These are phyloP conservation scores for Esperia sulphurella DNA, from an alignment of 2,888 invertebrate species.

Conservation along the genomic window DNA sequence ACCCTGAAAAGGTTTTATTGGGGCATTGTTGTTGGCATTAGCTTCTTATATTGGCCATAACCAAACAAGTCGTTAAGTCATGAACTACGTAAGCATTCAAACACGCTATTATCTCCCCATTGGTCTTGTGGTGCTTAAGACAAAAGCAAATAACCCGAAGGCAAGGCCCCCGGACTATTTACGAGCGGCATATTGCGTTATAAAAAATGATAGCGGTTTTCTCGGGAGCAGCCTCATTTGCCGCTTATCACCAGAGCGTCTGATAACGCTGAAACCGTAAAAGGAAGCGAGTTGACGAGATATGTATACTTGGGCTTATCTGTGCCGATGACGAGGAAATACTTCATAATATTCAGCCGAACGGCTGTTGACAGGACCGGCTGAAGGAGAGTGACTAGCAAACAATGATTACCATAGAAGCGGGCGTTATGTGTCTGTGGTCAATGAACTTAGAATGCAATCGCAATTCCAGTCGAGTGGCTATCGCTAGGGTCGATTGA, in stretches of 20 bases:
- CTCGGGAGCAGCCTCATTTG: slow-evolving; percentile 51
- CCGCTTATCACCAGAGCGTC: slow-evolving; percentile 47
- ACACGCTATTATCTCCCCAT: slow-evolving; percentile 15
- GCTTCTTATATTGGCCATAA: neutral
- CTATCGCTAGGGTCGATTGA: too few species aligned
- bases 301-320: slow-evolving; percentile 48
- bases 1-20: too few species aligned
- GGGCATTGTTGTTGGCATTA: too few species aligned
- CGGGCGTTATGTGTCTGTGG: too few species aligned
- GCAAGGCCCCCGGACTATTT: slow-evolving; percentile 45
- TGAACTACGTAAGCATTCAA: slow-evolving; percentile 25
- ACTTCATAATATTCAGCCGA: slow-evolving; percentile 35
- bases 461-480: too few species aligned
- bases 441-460: too few species aligned
- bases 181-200: slow-evolving; percentile 58
- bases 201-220: slow-evolving; percentile 62
- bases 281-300: slow-evolving; percentile 50
- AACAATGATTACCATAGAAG: neutral
- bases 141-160: slow-evolving; percentile 43
- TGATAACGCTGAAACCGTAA: slow-evolving; percentile 51
- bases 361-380: slow-evolving; percentile 17
- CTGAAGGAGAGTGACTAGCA: neutral
- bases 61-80: neutral
- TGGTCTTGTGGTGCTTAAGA: slow-evolving; percentile 28
- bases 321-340: slow-evolving; percentile 46